Base-by-base conservation (phyloP, 2,888 invertebrate genomes). In the Eristalis tenax region DNA sequence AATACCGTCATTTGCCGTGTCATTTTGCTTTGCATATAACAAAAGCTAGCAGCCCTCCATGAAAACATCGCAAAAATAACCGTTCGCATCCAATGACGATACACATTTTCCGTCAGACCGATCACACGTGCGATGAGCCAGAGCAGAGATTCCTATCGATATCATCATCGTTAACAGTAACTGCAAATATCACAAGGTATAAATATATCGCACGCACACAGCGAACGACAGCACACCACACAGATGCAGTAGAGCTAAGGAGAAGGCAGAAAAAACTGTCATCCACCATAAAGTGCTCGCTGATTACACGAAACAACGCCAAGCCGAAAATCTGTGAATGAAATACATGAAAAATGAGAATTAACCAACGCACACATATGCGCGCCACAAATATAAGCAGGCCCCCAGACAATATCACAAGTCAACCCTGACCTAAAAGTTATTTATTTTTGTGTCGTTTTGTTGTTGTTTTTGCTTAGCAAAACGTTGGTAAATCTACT, bases 401-500 rank as follows among this genome's bases (percentile, higher is more conserved):
- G 84, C 79, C 86, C 86, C 88, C 88, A 89, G 84, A 89, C 89
- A 89, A 89, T 89, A 89, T 91, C 90, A 91, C 92, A 92, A 91
- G 92, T 92, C 91, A 92, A 92, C 92, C 92, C 92, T 92, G 92
- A 92, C 92, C 92, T 91, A 92, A 92, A 92, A 91, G 89, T 88
- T 80, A 75, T 83, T 89, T 88, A 83, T 89, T 89, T 88, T 88
- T 88, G 57, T 88, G 56, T 26, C 11, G 22, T 63, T 59, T 40
- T 40, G 32, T 74, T 40, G 61, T 64, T 32, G 28, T 80, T 69
- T 76, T 79, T 84, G 50, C 69, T 50, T 1, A n/a, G 4, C 43
- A 59, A 59, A 80, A 63, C 56, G 38, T 68, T 68, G 71, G 50
- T 76, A 82, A 78, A 78, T 76, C 76, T 64, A 74, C 64, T 22